These are phyloP conservation scores for Apodemia zela DNA, from an alignment of 2,888 invertebrate genomes.

Conservation along the genomic window DNA sequence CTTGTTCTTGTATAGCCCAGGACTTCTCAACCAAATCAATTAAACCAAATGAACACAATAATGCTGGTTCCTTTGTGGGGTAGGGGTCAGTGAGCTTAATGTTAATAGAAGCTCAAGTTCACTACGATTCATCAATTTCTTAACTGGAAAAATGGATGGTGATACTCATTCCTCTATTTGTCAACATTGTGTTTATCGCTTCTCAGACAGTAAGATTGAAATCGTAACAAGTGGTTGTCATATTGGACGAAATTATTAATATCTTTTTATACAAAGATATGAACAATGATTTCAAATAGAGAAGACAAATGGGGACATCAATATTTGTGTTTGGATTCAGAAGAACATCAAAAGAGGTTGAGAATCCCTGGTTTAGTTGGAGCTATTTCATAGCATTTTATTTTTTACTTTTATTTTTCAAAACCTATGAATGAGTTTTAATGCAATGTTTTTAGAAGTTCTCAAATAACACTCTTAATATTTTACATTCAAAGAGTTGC, in stretches of 20 bases:
- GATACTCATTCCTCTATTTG: too few relatives aligned
- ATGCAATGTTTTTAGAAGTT: not conserved
- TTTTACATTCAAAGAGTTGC: not conserved
- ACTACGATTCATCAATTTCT: too few relatives aligned
- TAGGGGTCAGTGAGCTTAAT: too few relatives aligned
- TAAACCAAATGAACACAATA: not conserved
- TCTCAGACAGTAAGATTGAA: too few relatives aligned
- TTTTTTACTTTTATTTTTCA: not conserved
- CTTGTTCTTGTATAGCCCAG: conserved; percentile 37
- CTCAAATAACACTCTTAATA: conserved; percentile 1
- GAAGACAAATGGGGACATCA: not conserved
- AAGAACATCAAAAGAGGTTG: not conserved
- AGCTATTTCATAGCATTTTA: conserved; percentile 1
- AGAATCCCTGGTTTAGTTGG: not conserved
- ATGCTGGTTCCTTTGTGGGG: not conserved
- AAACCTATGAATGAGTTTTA: not conserved
- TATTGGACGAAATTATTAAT: too few relatives aligned
- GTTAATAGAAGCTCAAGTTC: too few relatives aligned
- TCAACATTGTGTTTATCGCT: not conserved
- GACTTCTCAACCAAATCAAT: not conserved
- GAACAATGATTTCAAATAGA: not conserved
- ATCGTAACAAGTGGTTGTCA: not conserved
- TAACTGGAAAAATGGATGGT: too few relatives aligned
- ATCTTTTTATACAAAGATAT: not conserved
- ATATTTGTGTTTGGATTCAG: not conserved